These are phyloP conservation scores for Onychomys leucogaster DNA, from an alignment of 2,797 vertebrate species.

Conservation along the genomic window DNA sequence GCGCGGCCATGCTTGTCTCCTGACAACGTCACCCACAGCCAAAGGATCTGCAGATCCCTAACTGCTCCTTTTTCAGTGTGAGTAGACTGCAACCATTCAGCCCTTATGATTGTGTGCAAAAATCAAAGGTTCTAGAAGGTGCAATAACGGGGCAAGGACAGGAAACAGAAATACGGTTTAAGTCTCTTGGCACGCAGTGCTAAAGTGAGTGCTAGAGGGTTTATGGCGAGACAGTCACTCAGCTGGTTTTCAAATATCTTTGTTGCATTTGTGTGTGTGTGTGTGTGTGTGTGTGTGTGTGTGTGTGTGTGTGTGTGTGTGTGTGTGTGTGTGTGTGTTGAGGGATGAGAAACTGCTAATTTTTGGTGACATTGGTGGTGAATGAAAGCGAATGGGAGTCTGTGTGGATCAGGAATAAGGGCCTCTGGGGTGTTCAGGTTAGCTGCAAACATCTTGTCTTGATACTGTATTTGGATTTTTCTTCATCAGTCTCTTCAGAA, in stretches of 20 bases:
- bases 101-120: not conserved
- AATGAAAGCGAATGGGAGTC: slow-evolving; percentile 15
- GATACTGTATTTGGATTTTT: slow-evolving; percentile 43
- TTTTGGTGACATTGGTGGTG: not conserved
- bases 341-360: not conserved
- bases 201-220: slow-evolving; percentile 9
- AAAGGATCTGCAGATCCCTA: slow-evolving; percentile 29
- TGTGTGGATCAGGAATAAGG: not conserved
- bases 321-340: not conserved
- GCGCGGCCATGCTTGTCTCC: slow-evolving; percentile 54
- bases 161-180: slow-evolving; percentile 62
- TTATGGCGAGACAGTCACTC: slow-evolving; percentile 10
- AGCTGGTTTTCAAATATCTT: slow-evolving; percentile 65
- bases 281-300: no score
- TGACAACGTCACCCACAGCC: not conserved
- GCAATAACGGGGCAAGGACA: not conserved
- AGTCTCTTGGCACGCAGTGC: slow-evolving; percentile 13
- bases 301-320: no score
- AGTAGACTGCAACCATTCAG: slow-evolving; percentile 36
- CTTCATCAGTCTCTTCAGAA: not conserved
- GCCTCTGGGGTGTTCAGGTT: not conserved
- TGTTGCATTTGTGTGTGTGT: slow-evolving; percentile 28
- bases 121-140: not conserved
- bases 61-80: slow-evolving; percentile 39
- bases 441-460: not conserved